These are phyloP conservation scores for Bryconaethiops microstoma DNA, from an alignment of 2,797 vertebrate genomes.

Conservation along the genomic window DNA sequence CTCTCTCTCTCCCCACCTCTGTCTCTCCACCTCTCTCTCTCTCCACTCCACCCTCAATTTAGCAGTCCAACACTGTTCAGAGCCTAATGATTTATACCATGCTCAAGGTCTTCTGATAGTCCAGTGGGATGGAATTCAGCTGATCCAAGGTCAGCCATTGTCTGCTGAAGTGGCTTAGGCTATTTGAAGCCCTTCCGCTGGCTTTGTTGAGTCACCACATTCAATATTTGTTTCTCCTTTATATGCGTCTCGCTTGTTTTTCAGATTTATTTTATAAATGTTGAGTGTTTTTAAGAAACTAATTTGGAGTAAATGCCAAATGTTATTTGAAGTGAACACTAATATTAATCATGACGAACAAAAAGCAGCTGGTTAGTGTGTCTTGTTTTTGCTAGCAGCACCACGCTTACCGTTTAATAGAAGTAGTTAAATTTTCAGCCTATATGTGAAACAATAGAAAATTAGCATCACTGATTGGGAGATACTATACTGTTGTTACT, in stretches of 20 bases:
- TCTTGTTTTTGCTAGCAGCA: too few relatives aligned
- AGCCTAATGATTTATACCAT: neutral
- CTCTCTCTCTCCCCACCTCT: neutral
- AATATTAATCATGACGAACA: too few relatives aligned
- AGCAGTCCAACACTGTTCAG: neutral
- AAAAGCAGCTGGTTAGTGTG: too few relatives aligned
- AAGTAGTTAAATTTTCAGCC: too few relatives aligned
- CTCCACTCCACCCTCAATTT: slow-evolving; percentile 7
- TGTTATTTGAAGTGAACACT: too few relatives aligned
- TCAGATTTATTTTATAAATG: neutral
- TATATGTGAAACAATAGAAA: too few relatives aligned
- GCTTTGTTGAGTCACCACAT: slow-evolving; percentile 3
- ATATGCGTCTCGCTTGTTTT: neutral
- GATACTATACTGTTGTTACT: too few relatives aligned
- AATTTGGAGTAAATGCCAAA: too few relatives aligned
- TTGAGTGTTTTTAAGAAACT: too few relatives aligned
- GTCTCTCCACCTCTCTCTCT: slow-evolving; percentile 10
- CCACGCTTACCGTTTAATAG: too few relatives aligned
- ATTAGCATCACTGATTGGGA: too few relatives aligned
- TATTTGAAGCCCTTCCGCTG: slow-evolving; percentile 3
- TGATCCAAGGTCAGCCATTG: slow-evolving; percentile 12
- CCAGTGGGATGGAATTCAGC: neutral
- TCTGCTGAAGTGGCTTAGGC: slow-evolving; percentile 7
- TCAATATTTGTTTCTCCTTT: neutral
- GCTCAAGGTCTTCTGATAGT: neutral